Evolutionary conservation across 2,113 vertebrate species (phyloP).

Genomic region (Pachypanchax playfairii): DNA sequence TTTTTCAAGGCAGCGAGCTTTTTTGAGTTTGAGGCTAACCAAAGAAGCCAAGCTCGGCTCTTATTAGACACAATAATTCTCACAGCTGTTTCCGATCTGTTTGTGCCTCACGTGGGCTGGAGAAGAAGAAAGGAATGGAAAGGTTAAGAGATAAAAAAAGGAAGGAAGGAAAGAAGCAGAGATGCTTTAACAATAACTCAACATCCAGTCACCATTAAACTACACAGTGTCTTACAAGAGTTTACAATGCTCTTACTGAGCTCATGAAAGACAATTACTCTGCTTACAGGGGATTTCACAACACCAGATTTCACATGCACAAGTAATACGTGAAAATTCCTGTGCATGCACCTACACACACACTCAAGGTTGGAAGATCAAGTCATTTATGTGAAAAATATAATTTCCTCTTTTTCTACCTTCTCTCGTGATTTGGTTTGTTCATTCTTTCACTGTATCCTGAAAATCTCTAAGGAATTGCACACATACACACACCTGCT

Average conservation of each 20-base stretch:
- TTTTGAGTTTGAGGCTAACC: slow-evolving; percentile 39
- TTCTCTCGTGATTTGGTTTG: slow-evolving; percentile 22
- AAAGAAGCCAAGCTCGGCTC: slow-evolving; percentile 41
- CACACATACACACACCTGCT: slow-evolving; percentile 13
- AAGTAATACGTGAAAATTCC: slow-evolving; percentile 58
- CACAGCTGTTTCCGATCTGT: slow-evolving; percentile 77
- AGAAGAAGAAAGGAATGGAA: slow-evolving; percentile 32
- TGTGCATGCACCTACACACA: slow-evolving; percentile 26
- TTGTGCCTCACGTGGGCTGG: slow-evolving; percentile 49
- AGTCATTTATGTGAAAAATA: slow-evolving; percentile 16
- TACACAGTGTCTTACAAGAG: slow-evolving; percentile 8
- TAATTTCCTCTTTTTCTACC: slow-evolving; percentile 1
- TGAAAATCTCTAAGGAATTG: slow-evolving; percentile 22
- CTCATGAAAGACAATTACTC: slow-evolving; percentile 37
- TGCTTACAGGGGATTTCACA: slow-evolving; percentile 58
- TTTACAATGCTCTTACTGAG: slow-evolving; percentile 40
- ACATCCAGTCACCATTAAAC: slow-evolving; percentile 22
- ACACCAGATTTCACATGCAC: slow-evolving; percentile 47
- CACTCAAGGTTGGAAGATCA: slow-evolving; percentile 12
- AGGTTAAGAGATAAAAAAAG: slow-evolving; percentile 15
- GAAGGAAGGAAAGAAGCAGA: slow-evolving; percentile 7
- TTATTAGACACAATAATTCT: slow-evolving; percentile 63
- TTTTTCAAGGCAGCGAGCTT: slow-evolving; percentile 33
- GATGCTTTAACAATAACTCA: slow-evolving; percentile 22
- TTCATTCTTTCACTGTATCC: slow-evolving; percentile 10